These are phyloP conservation scores for Pterois miles DNA, from an alignment of 2,797 vertebrate genomes.

Conservation along the genomic window DNA sequence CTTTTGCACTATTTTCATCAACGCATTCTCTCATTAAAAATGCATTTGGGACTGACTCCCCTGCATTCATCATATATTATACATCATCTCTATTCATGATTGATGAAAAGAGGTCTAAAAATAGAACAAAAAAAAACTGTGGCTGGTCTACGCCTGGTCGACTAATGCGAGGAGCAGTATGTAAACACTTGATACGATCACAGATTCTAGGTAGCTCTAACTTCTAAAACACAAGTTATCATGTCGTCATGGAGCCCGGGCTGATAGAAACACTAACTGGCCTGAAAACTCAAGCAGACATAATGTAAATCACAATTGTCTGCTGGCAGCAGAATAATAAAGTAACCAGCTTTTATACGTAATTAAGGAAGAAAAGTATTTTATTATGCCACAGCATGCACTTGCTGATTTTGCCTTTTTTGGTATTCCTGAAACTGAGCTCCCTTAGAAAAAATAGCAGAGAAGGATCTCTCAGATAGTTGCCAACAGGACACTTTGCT, in stretches of 20 bases:
- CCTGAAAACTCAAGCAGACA: conserved; percentile 15
- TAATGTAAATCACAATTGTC: background rate
- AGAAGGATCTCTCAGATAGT: conserved; percentile 32
- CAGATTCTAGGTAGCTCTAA: conserved; percentile 13
- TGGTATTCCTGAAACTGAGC: conserved; percentile 12
- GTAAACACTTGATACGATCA: conserved; percentile 52
- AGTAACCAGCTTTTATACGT: background rate
- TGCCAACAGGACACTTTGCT: conserved; percentile 65
- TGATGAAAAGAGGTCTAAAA: conserved; percentile 78
- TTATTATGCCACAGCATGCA: background rate
- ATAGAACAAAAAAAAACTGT: conserved; percentile 77
- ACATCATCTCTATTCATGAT: conserved; percentile 78
- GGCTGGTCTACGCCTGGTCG: conserved; percentile 41
- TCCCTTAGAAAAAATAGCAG: conserved; percentile 3
- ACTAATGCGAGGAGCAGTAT: conserved; percentile 33
- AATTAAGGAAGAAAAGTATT: conserved; percentile 7
- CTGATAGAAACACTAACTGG: conserved; percentile 9
- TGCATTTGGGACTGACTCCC: conserved; percentile 75
- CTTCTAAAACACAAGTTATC: conserved; percentile 9
- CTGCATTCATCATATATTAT: conserved; percentile 80
- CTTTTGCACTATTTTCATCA: conserved; percentile 61
- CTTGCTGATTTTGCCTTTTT: conserved; percentile 25
- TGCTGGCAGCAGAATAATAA: background rate
- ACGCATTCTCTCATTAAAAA: conserved; percentile 74
- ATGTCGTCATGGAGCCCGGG: background rate